phyloP scores from a whole-genome alignment of 2,113 vertebrate species.

The Calidris pugnax region DNA sequence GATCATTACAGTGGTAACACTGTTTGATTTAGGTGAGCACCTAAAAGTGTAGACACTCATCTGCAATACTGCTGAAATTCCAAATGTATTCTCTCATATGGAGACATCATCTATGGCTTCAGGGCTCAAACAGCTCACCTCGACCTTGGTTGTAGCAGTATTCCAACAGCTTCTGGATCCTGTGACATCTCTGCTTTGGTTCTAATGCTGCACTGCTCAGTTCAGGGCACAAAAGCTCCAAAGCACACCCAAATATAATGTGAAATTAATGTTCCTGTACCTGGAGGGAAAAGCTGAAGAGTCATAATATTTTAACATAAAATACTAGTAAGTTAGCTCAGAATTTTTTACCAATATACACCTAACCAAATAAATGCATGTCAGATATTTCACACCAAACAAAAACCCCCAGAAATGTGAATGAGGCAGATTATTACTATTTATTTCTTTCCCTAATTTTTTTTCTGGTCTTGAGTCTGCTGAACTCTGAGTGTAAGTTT shows the following conservation, averaged over 20 bases:
- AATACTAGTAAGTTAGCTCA: not conserved
- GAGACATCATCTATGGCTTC: not conserved
- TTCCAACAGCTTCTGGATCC: not conserved
- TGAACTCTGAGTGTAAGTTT: not conserved
- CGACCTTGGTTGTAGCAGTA: not conserved
- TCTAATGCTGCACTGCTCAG: not conserved
- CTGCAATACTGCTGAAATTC: not conserved
- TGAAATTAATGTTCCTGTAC: not conserved
- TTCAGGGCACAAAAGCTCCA: not conserved
- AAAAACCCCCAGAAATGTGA: not conserved
- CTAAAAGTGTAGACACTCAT: not conserved
- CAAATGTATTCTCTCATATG: not conserved
- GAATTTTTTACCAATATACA: not conserved
- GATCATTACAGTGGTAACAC: not conserved
- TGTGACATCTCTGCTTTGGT: not conserved
- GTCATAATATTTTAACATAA: not conserved
- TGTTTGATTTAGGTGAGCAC: not conserved
- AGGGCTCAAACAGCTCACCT: not conserved
- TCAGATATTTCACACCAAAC: not conserved
- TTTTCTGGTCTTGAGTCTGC: not conserved
- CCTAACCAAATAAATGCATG: not conserved
- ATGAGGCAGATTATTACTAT: not conserved
- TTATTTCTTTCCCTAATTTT: not conserved
- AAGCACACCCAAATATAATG: not conserved
- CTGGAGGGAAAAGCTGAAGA: not conserved